phyloP scores from a whole-genome alignment of 2,888 invertebrate genomes.

The Trachelus tabidus region DNA sequence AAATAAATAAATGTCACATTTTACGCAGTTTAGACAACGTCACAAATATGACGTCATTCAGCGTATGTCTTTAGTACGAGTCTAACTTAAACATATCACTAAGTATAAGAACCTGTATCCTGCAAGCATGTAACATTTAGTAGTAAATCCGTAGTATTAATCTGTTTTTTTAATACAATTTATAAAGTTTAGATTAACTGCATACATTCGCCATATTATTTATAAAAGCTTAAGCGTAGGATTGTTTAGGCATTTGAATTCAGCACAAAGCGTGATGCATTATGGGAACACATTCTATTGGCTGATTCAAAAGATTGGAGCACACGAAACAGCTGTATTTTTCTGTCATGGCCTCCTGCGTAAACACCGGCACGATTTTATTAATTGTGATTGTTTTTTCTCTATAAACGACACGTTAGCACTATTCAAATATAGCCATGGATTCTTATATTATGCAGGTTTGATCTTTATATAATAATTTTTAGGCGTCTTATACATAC shows the following conservation, averaged over 20 bases:
- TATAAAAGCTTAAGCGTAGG: background rate
- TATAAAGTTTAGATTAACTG: background rate
- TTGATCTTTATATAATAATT: background rate
- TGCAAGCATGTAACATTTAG: background rate
- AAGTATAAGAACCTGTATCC: background rate
- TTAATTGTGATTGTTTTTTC: background rate
- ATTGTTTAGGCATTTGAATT: background rate
- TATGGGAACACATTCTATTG: background rate
- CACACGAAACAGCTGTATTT: background rate
- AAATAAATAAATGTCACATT: background rate
- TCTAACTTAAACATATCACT: background rate
- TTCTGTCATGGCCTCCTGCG: background rate
- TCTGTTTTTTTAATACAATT: background rate
- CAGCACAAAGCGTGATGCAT: background rate
- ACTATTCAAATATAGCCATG: slow-evolving; percentile 27
- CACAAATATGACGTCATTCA: background rate
- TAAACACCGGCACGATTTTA: background rate
- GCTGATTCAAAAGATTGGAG: background rate
- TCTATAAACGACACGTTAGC: background rate
- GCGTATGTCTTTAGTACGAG: background rate
- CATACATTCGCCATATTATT: background rate
- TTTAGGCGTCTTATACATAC: background rate
- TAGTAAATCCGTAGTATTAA: background rate
- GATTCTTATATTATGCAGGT: slow-evolving; percentile 55
- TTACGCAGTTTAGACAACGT: background rate